Percentiles rank a stretch among this genome's conserved stretches.
phyloP scores from a whole-genome alignment of 2,888 invertebrate species.

The Oithona nana region DNA sequence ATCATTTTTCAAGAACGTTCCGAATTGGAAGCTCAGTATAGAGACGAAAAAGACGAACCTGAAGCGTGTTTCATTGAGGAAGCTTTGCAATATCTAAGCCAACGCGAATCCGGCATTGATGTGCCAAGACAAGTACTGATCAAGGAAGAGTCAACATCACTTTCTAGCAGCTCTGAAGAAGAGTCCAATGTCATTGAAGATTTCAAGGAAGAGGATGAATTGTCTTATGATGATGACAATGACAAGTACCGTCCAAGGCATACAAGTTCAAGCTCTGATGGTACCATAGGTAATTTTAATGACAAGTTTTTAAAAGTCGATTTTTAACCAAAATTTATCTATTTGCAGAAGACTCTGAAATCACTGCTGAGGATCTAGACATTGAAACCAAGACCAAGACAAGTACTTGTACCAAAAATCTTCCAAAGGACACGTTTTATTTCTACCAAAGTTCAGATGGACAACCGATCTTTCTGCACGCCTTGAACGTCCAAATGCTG shows the following conservation, averaged over 20 bases:
- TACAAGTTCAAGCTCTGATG: background rate
- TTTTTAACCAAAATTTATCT: too few species aligned
- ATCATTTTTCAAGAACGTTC: background rate
- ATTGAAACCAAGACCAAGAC: background rate
- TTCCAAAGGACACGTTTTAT: conserved; percentile 19
- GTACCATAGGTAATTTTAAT: background rate
- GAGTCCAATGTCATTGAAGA: background rate
- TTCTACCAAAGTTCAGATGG: conserved; percentile 42
- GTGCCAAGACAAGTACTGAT: background rate
- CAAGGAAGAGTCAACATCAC: background rate
- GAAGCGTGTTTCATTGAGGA: conserved; percentile 70
- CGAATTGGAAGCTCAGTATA: conserved; percentile 38
- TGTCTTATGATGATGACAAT: background rate
- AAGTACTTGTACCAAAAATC: too few species aligned
- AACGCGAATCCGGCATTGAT: background rate
- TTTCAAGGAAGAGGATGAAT: background rate
- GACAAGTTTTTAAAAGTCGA: background rate
- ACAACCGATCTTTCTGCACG: conserved; percentile 75
- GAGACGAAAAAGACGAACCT: conserved; percentile 34
- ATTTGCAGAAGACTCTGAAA: too few species aligned
- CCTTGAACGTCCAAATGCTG: conserved; percentile 71
- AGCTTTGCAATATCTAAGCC: conserved; percentile 38
- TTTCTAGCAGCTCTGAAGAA: background rate
- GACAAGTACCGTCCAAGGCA: background rate
- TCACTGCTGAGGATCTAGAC: conserved; percentile 19